These are phyloP conservation scores for Heterotis niloticus DNA, from an alignment of 2,113 vertebrate genomes.

Conservation along the genomic window DNA sequence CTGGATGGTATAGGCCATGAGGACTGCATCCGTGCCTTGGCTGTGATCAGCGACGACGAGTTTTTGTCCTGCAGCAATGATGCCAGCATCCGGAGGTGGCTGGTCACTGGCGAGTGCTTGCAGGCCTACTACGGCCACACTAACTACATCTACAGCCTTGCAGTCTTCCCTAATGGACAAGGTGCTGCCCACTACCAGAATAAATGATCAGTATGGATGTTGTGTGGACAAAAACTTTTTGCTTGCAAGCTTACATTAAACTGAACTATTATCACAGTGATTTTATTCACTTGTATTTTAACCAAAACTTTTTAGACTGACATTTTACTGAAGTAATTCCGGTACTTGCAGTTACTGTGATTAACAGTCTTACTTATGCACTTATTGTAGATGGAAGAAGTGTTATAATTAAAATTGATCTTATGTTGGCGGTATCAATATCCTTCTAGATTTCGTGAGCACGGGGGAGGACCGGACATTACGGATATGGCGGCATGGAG, in stretches of 20 bases:
- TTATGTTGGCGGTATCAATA: neutral
- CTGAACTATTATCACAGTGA: too few species aligned
- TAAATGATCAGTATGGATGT: too few species aligned
- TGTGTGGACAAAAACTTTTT: too few species aligned
- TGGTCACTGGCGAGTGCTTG: slow-evolving; percentile 85
- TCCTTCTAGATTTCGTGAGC: slow-evolving; percentile 82
- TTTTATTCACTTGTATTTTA: too few species aligned
- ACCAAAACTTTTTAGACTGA: too few species aligned
- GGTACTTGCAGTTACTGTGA: too few species aligned
- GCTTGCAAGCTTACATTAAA: too few species aligned
- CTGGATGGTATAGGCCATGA: slow-evolving; percentile 76
- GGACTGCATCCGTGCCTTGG: slow-evolving; percentile 91
- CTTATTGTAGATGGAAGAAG: too few species aligned
- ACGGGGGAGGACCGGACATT: slow-evolving; percentile 89
- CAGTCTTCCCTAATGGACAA: slow-evolving; percentile 80
- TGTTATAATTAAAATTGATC: too few species aligned
- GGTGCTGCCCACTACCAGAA: slow-evolving; percentile 58
- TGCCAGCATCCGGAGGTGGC: slow-evolving; percentile 85
- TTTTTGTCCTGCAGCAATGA: slow-evolving; percentile 98
- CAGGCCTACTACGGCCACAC: slow-evolving; percentile 90
- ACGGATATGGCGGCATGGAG: slow-evolving; percentile 84
- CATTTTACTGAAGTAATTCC: too few species aligned
- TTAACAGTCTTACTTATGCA: too few species aligned
- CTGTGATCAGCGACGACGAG: slow-evolving; percentile 80
- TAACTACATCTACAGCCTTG: slow-evolving; percentile 94